These are phyloP conservation scores for Indri indri DNA, from an alignment of 2,113 vertebrate species.

Conservation along the genomic window DNA sequence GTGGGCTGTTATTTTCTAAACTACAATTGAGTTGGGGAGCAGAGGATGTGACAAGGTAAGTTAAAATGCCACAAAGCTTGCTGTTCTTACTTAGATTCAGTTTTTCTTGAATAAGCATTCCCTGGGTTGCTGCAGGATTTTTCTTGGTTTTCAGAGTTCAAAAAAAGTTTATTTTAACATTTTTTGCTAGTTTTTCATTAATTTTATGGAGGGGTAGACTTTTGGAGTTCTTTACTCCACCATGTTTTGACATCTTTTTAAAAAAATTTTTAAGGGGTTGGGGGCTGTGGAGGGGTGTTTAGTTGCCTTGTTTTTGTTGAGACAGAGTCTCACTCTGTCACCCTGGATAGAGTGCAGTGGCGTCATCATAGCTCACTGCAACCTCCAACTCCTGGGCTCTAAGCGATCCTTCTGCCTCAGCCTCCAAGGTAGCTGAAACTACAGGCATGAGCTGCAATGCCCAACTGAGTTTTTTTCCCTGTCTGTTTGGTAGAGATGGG, in stretches of 20 bases:
- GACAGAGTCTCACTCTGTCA: too few relatives aligned
- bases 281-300: too few relatives aligned
- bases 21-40: neutral
- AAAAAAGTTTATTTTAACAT: neutral
- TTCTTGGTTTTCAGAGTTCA: neutral
- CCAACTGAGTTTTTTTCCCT: too few relatives aligned
- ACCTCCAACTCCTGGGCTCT: too few relatives aligned
- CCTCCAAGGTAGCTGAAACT: too few relatives aligned
- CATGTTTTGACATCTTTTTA: neutral
- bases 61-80: neutral
- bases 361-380: too few relatives aligned
- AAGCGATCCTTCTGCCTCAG: too few relatives aligned
- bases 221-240: neutral
- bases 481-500: too few relatives aligned
- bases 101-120: neutral
- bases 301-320: too few relatives aligned
- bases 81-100: neutral
- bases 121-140: neutral
- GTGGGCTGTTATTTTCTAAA: neutral
- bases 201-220: neutral
- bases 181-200: neutral
- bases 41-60: neutral
- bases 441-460: too few relatives aligned
- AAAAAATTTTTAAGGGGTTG: too few relatives aligned
- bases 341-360: too few relatives aligned